phyloP scores from a whole-genome alignment of 1,140 invertebrate species.

The Drosophila nigrodunni region DNA sequence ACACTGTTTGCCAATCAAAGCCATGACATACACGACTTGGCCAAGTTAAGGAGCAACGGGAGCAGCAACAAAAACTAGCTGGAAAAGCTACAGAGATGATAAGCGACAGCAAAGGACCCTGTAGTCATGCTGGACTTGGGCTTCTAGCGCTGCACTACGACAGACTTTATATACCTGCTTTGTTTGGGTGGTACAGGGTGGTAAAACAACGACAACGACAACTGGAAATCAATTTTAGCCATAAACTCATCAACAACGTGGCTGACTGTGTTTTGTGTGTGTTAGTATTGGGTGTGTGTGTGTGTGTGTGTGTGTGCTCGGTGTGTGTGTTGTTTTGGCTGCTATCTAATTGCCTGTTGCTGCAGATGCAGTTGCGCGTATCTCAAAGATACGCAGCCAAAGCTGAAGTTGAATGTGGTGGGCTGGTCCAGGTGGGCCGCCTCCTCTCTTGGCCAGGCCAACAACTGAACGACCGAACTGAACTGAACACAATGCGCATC shows the following conservation, averaged over 20 bases:
- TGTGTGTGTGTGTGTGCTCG: not conserved
- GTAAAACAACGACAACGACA: slow-evolving; percentile 51
- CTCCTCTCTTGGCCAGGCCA: not conserved
- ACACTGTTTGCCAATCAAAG: slow-evolving; percentile 57
- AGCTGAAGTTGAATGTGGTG: slow-evolving; percentile 33
- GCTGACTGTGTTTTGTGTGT: slow-evolving; percentile 19
- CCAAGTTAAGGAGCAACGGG: slow-evolving; percentile 32
- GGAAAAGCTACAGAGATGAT: slow-evolving; percentile 20
- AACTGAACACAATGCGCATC: slow-evolving; percentile 42
- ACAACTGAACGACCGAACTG: not conserved
- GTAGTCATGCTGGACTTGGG: too few relatives aligned
- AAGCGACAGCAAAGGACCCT: too few relatives aligned
- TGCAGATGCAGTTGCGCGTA: slow-evolving; percentile 64
- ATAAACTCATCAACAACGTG: slow-evolving; percentile 79
- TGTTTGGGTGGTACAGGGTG: too few relatives aligned
- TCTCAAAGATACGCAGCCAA: slow-evolving; percentile 56
- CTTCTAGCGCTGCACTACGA: too few relatives aligned
- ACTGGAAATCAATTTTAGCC: slow-evolving; percentile 82
- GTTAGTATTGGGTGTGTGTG: slow-evolving; percentile 22
- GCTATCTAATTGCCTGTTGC: slow-evolving; percentile 77
- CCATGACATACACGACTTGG: slow-evolving; percentile 30
- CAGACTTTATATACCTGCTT: too few relatives aligned
- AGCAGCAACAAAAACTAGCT: slow-evolving; percentile 33
- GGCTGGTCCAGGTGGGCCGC: slow-evolving; percentile 33
- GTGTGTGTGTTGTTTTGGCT: slow-evolving; percentile 38